Percentiles rank a stretch among this genome's conserved stretches.
These are phyloP conservation scores for Hesperophylax magnus DNA, from an alignment of 1,140 invertebrate species.

Conservation along the genomic window DNA sequence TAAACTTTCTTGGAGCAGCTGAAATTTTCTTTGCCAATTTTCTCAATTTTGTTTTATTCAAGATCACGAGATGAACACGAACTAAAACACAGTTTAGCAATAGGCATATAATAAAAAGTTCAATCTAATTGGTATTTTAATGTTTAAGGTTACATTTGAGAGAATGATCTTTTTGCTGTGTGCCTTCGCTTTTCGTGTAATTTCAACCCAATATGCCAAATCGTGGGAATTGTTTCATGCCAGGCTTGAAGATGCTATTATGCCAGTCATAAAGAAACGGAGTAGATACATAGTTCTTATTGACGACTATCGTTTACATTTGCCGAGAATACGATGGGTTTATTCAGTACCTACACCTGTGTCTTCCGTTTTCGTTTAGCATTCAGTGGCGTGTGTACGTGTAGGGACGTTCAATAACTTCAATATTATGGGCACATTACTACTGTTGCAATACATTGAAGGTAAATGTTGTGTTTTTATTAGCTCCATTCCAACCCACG, in stretches of 20 bases:
- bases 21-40: too few relatives aligned
- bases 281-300: slow-evolving; percentile 30
- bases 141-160: too few relatives aligned
- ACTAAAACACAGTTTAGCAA: too few relatives aligned
- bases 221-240: background rate
- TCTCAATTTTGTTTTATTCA: too few relatives aligned
- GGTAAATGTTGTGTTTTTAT: too few relatives aligned
- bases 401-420: slow-evolving; percentile 1
- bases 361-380: slow-evolving; percentile 10
- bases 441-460: background rate
- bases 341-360: slow-evolving; percentile 50
- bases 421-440: background rate
- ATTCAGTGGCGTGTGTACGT: background rate
- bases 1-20: too few relatives aligned
- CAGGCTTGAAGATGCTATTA: slow-evolving; percentile 19
- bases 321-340: slow-evolving; percentile 50
- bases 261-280: slow-evolving; percentile 30
- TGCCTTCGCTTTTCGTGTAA: background rate
- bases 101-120: too few relatives aligned
- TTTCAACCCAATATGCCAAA: background rate
- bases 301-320: slow-evolving; percentile 56
- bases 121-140: too few relatives aligned
- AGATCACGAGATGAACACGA: too few relatives aligned
- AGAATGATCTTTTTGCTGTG: background rate
- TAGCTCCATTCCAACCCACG: too few relatives aligned